Evolutionary conservation across 2,888 invertebrate genomes (phyloP).

Genomic region (Megastigmus dorsalis): DNA sequence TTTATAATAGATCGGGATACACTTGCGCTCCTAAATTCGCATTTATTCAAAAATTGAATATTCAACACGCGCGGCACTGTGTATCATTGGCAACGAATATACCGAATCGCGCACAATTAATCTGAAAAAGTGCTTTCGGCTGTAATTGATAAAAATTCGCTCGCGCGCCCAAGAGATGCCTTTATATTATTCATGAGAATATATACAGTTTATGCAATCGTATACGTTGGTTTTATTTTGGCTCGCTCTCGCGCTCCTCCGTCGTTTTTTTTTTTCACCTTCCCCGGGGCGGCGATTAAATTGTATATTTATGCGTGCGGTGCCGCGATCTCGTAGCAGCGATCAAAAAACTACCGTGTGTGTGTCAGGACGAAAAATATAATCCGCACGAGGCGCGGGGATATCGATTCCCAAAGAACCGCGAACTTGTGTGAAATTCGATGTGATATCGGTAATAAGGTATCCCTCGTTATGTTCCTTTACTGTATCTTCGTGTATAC

Average conservation of each 20-base stretch:
- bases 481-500: slow-evolving; percentile 19
- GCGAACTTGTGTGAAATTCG: slow-evolving; percentile 70
- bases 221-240: slow-evolving; percentile 24
- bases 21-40: too few relatives aligned
- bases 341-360: slow-evolving; percentile 48
- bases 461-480: slow-evolving; percentile 56
- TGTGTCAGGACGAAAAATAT: slow-evolving; percentile 54
- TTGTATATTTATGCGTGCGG: slow-evolving; percentile 39
- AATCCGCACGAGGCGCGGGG: slow-evolving; percentile 54
- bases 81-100: too few relatives aligned
- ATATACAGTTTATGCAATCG: slow-evolving; percentile 6
- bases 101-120: too few relatives aligned
- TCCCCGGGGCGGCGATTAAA: slow-evolving; percentile 32
- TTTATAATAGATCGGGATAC: too few relatives aligned
- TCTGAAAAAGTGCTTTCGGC: not conserved
- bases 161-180: not conserved
- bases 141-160: not conserved
- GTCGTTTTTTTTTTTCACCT: too few relatives aligned
- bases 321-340: slow-evolving; percentile 11
- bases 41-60: too few relatives aligned
- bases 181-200: slow-evolving; percentile 27
- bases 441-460: slow-evolving; percentile 65
- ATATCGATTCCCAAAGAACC: slow-evolving; percentile 71
- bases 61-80: too few relatives aligned
- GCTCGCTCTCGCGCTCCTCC: too few relatives aligned